Base-by-base conservation (phyloP, 2,888 invertebrate genomes). In the Fragum sueziense region DNA sequence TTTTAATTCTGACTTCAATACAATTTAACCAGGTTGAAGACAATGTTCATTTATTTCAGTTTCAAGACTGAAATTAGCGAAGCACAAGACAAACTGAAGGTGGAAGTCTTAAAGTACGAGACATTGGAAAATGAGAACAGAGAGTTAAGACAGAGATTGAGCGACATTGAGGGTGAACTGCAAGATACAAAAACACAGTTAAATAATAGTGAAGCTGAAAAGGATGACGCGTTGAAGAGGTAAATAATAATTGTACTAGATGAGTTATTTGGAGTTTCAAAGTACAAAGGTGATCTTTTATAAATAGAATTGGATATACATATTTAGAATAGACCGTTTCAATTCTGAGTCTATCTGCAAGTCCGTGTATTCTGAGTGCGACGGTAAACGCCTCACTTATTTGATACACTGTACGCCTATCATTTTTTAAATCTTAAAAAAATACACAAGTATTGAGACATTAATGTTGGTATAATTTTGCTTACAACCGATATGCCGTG, bases 221-320 rank as follows among this genome's bases (percentile, higher is more conserved):
- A 33, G n/a, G 61, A 61, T 31, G 61, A 61, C 14, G 61, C 33
- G 7, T 31, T 61, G 33, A 61, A 31, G 33, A 61, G 61, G 61
- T 59, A 59, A 54, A 54, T 25, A 6, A 29, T 25, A 54, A 2
- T 1, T 25, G 3, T n/a, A n/a, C n/a, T n/a, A n/a, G n/a, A n/a
- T n/a, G n/a, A n/a, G n/a, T n/a, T n/a, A n/a, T n/a, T n/a, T n/a
- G n/a, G n/a, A n/a, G n/a, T n/a, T n/a, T n/a, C n/a, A n/a, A n/a
- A n/a, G n/a, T n/a, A n/a, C n/a, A n/a, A n/a, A n/a, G n/a, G n/a
- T n/a, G n/a, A n/a, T n/a, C n/a, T n/a, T n/a, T n/a, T n/a, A n/a
- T n/a, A n/a, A n/a, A n/a, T n/a, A n/a, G n/a, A n/a, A n/a, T n/a
- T n/a, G n/a, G n/a, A n/a, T n/a, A n/a, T n/a, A n/a, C n/a, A n/a